phyloP scores from a whole-genome alignment of 2,888 invertebrate genomes.

The Heteropelma amictum region DNA sequence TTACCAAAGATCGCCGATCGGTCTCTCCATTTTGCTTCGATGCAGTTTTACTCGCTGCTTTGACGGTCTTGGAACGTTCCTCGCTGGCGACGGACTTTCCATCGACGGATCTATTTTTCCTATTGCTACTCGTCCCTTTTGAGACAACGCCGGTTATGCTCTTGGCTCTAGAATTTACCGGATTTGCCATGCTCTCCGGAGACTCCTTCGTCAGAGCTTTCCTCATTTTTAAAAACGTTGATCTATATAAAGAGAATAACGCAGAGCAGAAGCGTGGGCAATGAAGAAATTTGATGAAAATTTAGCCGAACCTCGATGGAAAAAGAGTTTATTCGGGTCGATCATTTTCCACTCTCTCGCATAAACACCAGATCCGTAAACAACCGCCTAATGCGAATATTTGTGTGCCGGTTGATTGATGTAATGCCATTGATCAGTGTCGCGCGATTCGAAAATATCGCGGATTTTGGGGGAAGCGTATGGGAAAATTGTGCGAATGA shows the following conservation, averaged over 20 bases:
- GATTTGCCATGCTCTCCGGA: conserved; percentile 8
- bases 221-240: conserved; percentile 39
- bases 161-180: neutral
- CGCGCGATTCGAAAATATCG: too few relatives aligned
- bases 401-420: too few relatives aligned
- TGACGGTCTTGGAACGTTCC: conserved; percentile 2
- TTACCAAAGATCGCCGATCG: too few relatives aligned
- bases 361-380: too few relatives aligned
- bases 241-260: neutral
- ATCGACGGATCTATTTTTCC: conserved; percentile 4
- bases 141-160: neutral
- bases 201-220: conserved; percentile 34
- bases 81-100: neutral
- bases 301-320: neutral
- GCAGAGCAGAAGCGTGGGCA: too few relatives aligned
- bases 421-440: too few relatives aligned
- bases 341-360: too few relatives aligned
- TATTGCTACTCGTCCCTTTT: conserved; percentile 8
- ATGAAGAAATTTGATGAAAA: neutral
- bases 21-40: neutral
- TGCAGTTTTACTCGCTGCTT: neutral
- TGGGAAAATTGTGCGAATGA: conserved; percentile 17
- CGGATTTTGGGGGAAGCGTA: conserved; percentile 11
- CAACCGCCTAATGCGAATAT: too few relatives aligned
- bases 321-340: too few relatives aligned